Base-by-base conservation (phyloP, 2,797 vertebrate genomes). In the Megalops cyprinoides region DNA sequence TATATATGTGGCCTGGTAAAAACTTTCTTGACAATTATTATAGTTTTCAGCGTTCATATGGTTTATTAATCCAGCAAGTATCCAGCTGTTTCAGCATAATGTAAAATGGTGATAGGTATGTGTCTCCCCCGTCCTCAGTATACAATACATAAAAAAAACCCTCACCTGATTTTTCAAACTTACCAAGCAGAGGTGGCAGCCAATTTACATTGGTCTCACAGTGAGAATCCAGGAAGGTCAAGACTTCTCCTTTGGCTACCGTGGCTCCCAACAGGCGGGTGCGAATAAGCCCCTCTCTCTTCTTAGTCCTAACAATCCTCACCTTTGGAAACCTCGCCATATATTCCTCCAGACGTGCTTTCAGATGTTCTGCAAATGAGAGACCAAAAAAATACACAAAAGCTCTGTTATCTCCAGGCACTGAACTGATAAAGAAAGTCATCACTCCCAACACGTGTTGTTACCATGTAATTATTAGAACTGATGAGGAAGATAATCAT, bases 171-270 rank as follows among this genome's bases (percentile, higher is more conserved):
- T 18, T 15, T 80, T 76, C 74, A 37, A 84, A 93, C 95, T 93
- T 91, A 97, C 96, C 95, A 44, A 97, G 94, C 79, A 97, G 91
- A 0, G 96, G 96, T 62, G 96, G 96, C 81, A 97, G 92, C 96
- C 96, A 97, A 84, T 97, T 97, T 86, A 97, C 90, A 49, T 97
- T 97, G 87, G 96, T 94, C 87, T 97, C 96, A 0, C 96, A 97
- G 86, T 97, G 96, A 53, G 96, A 97, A 84, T 97, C 96, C 85
- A 97, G 89, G 87, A 97, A 97, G 0, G 96, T 96, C 84, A 97
- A 87, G 76, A 97, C 95, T 86, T 97, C 94, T 85, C 96, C 96
- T 90, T 92, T 95, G 7, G 96, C 96, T 90, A 95, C 87, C 0
- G 95, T 94, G 0, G 96, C 96, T 82, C 96, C 96, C 65, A 97